Percentiles rank a stretch among this genome's conserved stretches.
Conservation (phyloP, 53 echinoderm and acorn worm genomes). For the Paracentrotus lividus region DNA sequence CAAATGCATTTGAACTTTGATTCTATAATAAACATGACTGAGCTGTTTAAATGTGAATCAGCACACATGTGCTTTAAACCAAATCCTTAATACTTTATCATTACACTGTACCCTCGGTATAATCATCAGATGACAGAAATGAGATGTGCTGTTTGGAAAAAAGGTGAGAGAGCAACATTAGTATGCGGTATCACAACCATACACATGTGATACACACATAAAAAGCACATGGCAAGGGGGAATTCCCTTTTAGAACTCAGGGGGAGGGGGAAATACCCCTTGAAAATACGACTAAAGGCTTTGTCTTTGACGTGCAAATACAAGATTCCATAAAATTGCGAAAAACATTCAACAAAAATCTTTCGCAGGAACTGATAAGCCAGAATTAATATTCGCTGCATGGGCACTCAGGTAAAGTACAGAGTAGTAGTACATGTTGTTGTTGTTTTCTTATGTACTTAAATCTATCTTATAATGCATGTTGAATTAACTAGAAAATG, state of each 20-base stretch:
- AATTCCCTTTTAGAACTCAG: not conserved
- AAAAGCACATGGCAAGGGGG: not conserved
- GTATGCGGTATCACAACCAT: slow-evolving; percentile 65
- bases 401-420: not conserved
- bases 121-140: slow-evolving; percentile 63
- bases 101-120: slow-evolving; percentile 69
- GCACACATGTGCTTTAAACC: slow-evolving; percentile 5
- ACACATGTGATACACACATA: slow-evolving; percentile 52
- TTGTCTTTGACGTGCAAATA: not conserved
- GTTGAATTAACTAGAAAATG: not conserved
- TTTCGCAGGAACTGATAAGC: not conserved
- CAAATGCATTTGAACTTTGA: not conserved
- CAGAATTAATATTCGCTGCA: not conserved
- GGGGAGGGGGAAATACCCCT: no score
- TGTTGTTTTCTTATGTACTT: not conserved
- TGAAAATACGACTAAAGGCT: not conserved
- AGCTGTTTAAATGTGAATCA: not conserved
- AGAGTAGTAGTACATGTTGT: not conserved
- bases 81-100: not conserved
- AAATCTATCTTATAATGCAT: not conserved
- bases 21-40: not conserved
- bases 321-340: not conserved
- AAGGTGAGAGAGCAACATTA: slow-evolving; percentile 77
- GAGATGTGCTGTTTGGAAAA: slow-evolving; percentile 78
- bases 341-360: not conserved